Percentiles rank a stretch among this genome's conserved stretches.
These are phyloP conservation scores for Ceramica pisi DNA, from an alignment of 2,888 invertebrate species.

Conservation along the genomic window DNA sequence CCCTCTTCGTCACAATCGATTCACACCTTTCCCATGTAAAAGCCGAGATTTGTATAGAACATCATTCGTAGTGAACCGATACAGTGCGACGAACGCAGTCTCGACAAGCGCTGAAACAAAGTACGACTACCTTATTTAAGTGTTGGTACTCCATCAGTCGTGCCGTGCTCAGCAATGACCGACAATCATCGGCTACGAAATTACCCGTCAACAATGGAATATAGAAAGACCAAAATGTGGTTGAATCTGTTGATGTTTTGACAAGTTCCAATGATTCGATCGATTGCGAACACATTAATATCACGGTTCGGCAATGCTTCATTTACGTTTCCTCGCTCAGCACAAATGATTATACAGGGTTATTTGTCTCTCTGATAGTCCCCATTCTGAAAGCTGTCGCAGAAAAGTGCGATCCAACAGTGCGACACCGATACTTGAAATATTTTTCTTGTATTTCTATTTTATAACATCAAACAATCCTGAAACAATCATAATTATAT, in stretches of 20 bases:
- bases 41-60: conserved; percentile 28
- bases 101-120: conserved; percentile 20
- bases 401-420: not conserved
- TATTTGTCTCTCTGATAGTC: not conserved
- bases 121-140: conserved; percentile 35
- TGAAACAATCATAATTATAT: too few species aligned
- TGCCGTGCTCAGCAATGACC: conserved; percentile 9
- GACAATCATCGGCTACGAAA: conserved; percentile 21
- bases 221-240: not conserved
- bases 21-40: conserved; percentile 35
- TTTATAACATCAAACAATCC: too few species aligned
- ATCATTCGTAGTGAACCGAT: conserved; percentile 9
- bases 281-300: conserved; percentile 17
- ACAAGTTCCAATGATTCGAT: conserved; percentile 7
- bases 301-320: too few species aligned
- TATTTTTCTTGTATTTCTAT: not conserved
- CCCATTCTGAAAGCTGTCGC: not conserved
- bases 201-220: not conserved
- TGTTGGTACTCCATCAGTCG: conserved; percentile 16
- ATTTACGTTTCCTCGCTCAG: too few species aligned
- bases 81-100: not conserved
- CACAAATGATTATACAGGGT: too few species aligned
- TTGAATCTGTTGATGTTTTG: conserved; percentile 14
- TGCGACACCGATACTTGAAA: not conserved
- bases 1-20: conserved; percentile 23